These are phyloP conservation scores for Harpalus rufipes DNA, from an alignment of 2,888 invertebrate genomes.

Conservation along the genomic window DNA sequence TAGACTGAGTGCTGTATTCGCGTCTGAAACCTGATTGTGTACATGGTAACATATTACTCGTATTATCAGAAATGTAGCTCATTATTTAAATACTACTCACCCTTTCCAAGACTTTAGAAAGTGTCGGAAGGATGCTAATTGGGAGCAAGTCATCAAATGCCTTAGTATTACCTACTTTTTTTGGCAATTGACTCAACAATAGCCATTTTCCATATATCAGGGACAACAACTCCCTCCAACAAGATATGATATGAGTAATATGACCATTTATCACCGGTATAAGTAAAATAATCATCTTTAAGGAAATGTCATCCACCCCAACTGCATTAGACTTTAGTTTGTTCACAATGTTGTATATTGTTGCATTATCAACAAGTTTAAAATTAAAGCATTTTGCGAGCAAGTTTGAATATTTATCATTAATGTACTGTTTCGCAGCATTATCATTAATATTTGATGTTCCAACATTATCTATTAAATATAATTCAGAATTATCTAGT, in stretches of 20 bases:
- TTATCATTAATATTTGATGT: too few relatives aligned
- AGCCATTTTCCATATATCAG: slow-evolving; percentile 18
- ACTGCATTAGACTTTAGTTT: too few relatives aligned
- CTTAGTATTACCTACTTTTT: not conserved
- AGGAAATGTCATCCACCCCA: too few relatives aligned
- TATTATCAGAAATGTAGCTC: slow-evolving; percentile 1
- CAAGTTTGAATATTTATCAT: too few relatives aligned
- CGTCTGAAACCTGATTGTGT: too few relatives aligned
- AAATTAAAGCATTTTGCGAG: too few relatives aligned
- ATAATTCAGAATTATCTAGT: too few relatives aligned
- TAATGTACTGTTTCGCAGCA: too few relatives aligned
- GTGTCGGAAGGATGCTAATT: slow-evolving; percentile 10
- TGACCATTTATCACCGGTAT: too few relatives aligned
- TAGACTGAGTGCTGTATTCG: not conserved
- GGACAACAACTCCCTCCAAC: slow-evolving; percentile 7
- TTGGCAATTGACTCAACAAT: slow-evolving; percentile 3
- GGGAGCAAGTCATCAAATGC: slow-evolving; percentile 5
- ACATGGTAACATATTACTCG: slow-evolving; percentile 5
- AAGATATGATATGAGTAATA: slow-evolving; percentile 2
- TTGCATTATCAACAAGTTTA: too few relatives aligned
- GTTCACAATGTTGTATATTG: too few relatives aligned
- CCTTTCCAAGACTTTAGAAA: not conserved
- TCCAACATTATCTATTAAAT: too few relatives aligned
- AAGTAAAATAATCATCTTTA: slow-evolving; percentile 1
- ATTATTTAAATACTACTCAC: slow-evolving; percentile 7